Conservation (phyloP, 2,797 vertebrate species). For the Xiphorhynchus erythropygius region DNA sequence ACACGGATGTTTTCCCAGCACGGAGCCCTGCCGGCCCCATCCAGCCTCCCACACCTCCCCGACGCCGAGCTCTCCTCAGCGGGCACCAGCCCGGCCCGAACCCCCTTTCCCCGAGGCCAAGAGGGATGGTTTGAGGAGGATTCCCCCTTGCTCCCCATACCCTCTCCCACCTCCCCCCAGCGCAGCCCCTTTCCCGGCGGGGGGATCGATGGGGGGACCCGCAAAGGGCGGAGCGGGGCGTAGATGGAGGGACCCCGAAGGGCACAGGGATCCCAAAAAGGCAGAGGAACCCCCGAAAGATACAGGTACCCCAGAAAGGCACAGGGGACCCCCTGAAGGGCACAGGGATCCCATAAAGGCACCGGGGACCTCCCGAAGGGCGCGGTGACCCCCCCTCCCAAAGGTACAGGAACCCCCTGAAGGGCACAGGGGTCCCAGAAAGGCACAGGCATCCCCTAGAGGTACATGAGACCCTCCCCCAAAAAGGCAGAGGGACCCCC, state of each 20-base stretch:
- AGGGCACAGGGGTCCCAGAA: too few relatives aligned
- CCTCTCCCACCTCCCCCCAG: background rate
- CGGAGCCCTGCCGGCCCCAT: background rate
- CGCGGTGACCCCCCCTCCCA: too few relatives aligned
- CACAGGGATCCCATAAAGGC: too few relatives aligned
- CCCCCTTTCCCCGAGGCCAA: background rate
- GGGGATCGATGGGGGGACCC: background rate
- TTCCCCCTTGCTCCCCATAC: background rate
- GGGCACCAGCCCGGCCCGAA: background rate
- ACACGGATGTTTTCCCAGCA: background rate
- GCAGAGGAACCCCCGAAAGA: too few relatives aligned
- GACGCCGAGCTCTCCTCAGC: background rate
- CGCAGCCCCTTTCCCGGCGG: background rate
- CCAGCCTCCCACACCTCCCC: conserved; percentile 31
- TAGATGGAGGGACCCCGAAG: background rate
- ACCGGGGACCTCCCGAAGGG: too few relatives aligned
- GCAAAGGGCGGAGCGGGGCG: background rate
- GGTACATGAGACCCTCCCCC: too few relatives aligned
- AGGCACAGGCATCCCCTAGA: too few relatives aligned
- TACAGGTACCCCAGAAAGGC: too few relatives aligned
- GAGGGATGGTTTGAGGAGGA: background rate
- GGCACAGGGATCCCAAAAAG: too few relatives aligned
- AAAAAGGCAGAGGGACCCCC: too few relatives aligned
- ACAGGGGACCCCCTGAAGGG: too few relatives aligned
- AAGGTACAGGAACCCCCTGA: too few relatives aligned